These are phyloP conservation scores for Potamarius usumacintae DNA, from an alignment of 2,113 vertebrate genomes.

Conservation along the genomic window DNA sequence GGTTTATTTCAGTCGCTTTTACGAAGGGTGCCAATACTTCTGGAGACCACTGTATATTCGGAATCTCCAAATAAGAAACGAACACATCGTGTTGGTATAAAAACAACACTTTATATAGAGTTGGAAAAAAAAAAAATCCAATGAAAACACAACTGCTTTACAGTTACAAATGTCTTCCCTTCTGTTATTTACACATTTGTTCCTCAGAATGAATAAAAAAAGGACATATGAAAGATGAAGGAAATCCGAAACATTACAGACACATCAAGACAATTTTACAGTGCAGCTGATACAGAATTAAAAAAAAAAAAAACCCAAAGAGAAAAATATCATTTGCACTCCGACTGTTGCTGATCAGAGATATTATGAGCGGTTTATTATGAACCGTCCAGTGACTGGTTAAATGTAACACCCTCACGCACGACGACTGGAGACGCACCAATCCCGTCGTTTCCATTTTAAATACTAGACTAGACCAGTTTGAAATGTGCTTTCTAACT, in stretches of 20 bases:
- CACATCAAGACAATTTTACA: constrained; percentile 70
- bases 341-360: background rate
- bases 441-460: too few species aligned
- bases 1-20: background rate
- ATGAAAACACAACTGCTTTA: constrained; percentile 85
- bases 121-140: constrained; percentile 70
- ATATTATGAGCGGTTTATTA: background rate
- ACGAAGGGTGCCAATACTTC: background rate
- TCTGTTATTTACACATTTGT: constrained; percentile 81
- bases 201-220: constrained; percentile 69
- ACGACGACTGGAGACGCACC: background rate
- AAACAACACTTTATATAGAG: constrained; percentile 95
- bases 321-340: constrained; percentile 60
- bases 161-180: constrained; percentile 84
- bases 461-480: background rate
- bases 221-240: constrained; percentile 48
- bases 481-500: background rate
- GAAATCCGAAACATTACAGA: constrained; percentile 67
- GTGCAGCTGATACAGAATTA: constrained; percentile 68
- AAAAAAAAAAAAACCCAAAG: constrained; percentile 47
- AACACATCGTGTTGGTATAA: constrained; percentile 67
- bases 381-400: background rate
- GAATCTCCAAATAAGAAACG: constrained; percentile 21
- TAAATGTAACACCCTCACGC: background rate
- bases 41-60: background rate